phyloP scores from a whole-genome alignment of 2,113 vertebrate species.

The Pseudonaja textilis region DNA sequence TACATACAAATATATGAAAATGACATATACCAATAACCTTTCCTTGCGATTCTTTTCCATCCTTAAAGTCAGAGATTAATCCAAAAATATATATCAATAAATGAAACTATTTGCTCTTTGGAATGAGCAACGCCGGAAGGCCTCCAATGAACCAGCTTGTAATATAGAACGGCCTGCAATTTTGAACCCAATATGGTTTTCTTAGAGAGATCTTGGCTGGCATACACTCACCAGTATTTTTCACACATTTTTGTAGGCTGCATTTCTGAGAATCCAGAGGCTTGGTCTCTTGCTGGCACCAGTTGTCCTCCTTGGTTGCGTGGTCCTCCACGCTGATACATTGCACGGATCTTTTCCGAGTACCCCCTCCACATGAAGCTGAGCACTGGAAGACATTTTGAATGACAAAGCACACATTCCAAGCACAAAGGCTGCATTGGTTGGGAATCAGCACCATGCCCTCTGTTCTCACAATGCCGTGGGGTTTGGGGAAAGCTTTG shows the following conservation, averaged over 20 bases:
- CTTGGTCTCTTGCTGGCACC: slow-evolving; percentile 62
- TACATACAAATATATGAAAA: background rate
- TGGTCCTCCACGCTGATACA: slow-evolving; percentile 66
- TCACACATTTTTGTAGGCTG: slow-evolving; percentile 63
- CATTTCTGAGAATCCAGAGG: slow-evolving; percentile 66
- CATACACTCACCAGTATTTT: background rate
- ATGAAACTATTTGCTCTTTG: background rate
- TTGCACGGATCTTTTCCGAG: slow-evolving; percentile 65
- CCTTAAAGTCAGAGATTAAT: background rate
- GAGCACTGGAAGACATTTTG: slow-evolving; percentile 69
- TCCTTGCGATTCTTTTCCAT: background rate
- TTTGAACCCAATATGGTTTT: background rate
- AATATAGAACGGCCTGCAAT: too few species aligned
- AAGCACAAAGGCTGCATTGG: background rate
- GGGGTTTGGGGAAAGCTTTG: background rate
- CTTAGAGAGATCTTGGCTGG: background rate
- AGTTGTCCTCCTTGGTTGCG: slow-evolving; percentile 44
- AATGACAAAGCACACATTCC: background rate
- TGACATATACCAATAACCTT: background rate
- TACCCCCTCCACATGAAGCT: slow-evolving; percentile 70
- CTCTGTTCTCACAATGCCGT: background rate
- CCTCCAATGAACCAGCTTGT: background rate
- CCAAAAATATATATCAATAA: background rate
- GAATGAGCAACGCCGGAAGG: background rate
- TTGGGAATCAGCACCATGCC: background rate